These are phyloP conservation scores for Drosophila subsilvestris DNA, from an alignment of 2,888 invertebrate species.

Conservation along the genomic window DNA sequence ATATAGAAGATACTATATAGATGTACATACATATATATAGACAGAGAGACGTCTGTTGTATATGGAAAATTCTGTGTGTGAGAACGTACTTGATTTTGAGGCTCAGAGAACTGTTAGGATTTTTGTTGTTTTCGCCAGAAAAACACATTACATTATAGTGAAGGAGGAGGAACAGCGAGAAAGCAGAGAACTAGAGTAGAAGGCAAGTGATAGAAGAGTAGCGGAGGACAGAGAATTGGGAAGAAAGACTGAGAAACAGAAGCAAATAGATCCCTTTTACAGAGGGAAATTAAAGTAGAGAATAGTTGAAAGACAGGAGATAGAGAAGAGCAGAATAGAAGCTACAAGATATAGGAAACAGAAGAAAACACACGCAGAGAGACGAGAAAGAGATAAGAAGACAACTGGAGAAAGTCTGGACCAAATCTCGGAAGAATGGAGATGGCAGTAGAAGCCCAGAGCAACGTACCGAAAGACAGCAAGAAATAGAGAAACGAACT, in stretches of 20 bases:
- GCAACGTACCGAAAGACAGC: not conserved
- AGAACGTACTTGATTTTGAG: constrained; percentile 73
- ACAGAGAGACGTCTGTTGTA: not conserved
- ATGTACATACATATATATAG: not conserved
- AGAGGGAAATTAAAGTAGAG: not conserved
- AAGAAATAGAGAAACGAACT: not conserved
- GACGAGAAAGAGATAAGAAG: no score
- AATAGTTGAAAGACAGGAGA: not conserved
- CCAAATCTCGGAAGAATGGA: no score
- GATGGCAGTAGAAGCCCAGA: no score
- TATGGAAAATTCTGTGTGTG: constrained; percentile 61
- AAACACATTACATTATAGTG: constrained; percentile 35
- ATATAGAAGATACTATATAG: not conserved
- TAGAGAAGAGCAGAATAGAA: not conserved
- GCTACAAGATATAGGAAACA: no score
- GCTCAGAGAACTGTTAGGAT: constrained; percentile 26
- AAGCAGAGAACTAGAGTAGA: constrained; percentile 24
- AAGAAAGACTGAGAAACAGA: not conserved
- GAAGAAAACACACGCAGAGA: no score
- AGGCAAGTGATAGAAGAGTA: no score
- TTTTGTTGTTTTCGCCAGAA: constrained; percentile 58
- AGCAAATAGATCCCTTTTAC: not conserved
- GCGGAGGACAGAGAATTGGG: not conserved
- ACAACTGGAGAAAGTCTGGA: no score
- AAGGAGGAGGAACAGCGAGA: constrained; percentile 19